Conservation (phyloP, 2,888 invertebrate genomes). For the Nemurella pictetii region DNA sequence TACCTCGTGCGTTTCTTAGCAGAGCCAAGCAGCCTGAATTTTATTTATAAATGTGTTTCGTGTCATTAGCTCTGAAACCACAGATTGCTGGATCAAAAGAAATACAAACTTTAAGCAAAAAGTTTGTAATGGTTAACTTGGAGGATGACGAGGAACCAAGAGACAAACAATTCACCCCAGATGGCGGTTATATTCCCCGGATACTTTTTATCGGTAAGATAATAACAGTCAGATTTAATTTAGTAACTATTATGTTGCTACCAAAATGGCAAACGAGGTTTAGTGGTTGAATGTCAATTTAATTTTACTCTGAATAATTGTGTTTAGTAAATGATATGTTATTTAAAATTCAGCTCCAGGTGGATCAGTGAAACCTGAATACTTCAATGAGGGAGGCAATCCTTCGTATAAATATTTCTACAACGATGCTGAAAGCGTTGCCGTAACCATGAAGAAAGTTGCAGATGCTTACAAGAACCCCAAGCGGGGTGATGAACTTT, state of each 20-base stretch:
- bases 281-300: neutral
- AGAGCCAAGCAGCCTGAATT: neutral
- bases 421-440: constrained; percentile 47
- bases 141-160: constrained; percentile 62
- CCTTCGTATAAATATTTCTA: constrained; percentile 61
- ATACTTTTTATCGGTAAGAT: constrained; percentile 62
- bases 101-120: constrained; percentile 60
- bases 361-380: constrained; percentile 59
- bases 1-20: neutral
- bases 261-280: neutral
- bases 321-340: constrained; percentile 13
- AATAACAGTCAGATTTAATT: neutral
- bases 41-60: neutral
- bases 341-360: constrained; percentile 54
- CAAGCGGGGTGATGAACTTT: constrained; percentile 30
- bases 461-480: neutral
- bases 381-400: constrained; percentile 62
- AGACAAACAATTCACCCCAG: constrained; percentile 59
- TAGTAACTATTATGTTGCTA: neutral
- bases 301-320: constrained; percentile 4
- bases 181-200: constrained; percentile 69
- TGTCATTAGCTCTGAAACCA: constrained; percentile 58
- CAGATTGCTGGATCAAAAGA: constrained; percentile 62
- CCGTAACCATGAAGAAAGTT: constrained; percentile 44
- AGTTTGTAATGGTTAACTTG: constrained; percentile 68